Conservation (phyloP, 2,113 vertebrate genomes). For the Nycticebus coucang region DNA sequence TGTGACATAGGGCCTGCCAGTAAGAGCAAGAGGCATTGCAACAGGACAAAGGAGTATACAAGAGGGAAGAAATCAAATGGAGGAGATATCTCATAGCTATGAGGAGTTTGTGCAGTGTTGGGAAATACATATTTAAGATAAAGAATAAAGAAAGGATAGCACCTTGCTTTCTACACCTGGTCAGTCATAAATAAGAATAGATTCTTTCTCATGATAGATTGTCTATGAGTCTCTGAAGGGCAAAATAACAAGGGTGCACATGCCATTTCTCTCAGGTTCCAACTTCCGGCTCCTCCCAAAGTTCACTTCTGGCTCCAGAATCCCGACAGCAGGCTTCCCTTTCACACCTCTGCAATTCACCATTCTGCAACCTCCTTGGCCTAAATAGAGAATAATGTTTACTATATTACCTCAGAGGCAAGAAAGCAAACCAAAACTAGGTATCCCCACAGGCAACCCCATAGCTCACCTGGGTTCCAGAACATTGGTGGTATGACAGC, state of each 20-base stretch:
- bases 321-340: neutral
- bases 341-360: neutral
- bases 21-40: neutral
- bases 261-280: neutral
- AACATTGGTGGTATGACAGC: neutral
- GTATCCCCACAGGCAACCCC: neutral
- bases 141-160: neutral
- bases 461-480: neutral
- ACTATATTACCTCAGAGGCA: neutral
- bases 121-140: constrained; percentile 1
- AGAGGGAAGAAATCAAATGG: neutral
- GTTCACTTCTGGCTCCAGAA: neutral
- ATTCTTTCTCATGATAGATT: neutral
- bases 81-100: neutral
- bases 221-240: neutral
- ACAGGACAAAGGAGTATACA: neutral
- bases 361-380: neutral
- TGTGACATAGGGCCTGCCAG: neutral
- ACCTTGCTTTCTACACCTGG: neutral
- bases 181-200: neutral
- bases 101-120: neutral
- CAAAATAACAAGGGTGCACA: neutral
- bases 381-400: neutral
- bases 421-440: neutral
- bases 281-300: neutral